These are phyloP conservation scores for Sinohyriopsis cumingii DNA, from an alignment of 2,888 invertebrate genomes.

Conservation along the genomic window DNA sequence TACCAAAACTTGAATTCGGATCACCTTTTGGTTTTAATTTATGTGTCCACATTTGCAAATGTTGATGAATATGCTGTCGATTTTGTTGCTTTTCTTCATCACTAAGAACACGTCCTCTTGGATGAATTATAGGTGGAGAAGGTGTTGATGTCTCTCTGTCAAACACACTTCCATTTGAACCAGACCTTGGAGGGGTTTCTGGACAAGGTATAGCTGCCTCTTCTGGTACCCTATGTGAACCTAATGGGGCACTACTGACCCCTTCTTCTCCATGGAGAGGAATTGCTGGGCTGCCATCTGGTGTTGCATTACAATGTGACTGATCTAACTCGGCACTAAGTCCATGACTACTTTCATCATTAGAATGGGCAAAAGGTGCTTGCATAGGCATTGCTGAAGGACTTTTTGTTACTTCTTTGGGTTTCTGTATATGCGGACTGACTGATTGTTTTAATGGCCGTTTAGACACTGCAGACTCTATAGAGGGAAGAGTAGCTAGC, in stretches of 20 bases:
- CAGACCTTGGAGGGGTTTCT: conserved; percentile 29
- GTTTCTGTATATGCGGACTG: conserved; percentile 4
- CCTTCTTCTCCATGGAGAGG: background rate
- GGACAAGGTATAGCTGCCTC: conserved; percentile 17
- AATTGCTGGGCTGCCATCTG: conserved; percentile 10
- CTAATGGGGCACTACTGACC: background rate
- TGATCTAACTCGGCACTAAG: background rate
- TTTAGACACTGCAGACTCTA: conserved; percentile 38
- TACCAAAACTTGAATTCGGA: conserved; percentile 42
- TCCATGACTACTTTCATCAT: conserved; percentile 6
- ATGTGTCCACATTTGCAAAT: conserved; percentile 65
- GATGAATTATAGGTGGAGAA: conserved; percentile 50
- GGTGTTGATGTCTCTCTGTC: conserved; percentile 28
- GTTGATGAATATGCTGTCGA: conserved; percentile 63
- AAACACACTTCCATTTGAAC: conserved; percentile 13
- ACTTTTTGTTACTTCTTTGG: no score
- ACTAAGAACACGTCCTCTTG: conserved; percentile 52
- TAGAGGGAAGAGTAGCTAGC: conserved; percentile 36
- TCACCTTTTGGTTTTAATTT: conserved; percentile 45
- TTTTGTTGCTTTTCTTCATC: conserved; percentile 63
- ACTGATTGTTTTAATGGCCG: conserved; percentile 7
- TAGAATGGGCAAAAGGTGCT: conserved; percentile 21
- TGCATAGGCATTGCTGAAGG: conserved; percentile 17
- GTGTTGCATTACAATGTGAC: background rate
- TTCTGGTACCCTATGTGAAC: background rate